Evolutionary conservation across 2,113 vertebrate genomes (phyloP).

Genomic region (Cyanoderma ruficeps): DNA sequence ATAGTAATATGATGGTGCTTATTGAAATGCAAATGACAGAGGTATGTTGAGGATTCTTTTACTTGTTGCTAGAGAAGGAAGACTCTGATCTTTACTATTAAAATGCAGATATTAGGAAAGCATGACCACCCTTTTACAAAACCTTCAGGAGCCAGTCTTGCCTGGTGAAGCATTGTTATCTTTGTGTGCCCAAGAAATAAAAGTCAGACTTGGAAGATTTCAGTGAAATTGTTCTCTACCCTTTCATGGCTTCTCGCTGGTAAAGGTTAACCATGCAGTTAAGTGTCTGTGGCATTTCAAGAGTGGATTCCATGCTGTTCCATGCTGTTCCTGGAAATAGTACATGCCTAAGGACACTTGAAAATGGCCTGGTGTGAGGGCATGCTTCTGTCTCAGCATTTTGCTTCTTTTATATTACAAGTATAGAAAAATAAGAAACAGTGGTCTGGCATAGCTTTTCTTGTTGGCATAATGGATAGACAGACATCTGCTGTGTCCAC

Average conservation of each 20-base stretch:
- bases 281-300: background rate
- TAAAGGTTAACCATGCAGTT: fast-evolving
- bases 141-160: background rate
- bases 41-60: background rate
- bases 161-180: background rate
- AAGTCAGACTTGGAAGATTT: background rate
- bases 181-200: background rate
- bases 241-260: background rate
- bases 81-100: background rate
- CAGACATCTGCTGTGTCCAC: background rate
- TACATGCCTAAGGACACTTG: background rate
- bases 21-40: background rate
- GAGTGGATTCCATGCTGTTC: background rate
- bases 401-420: background rate
- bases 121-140: background rate
- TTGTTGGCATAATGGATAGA: background rate
- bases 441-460: background rate
- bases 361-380: background rate
- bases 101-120: background rate
- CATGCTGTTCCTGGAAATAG: background rate
- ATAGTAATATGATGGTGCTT: background rate
- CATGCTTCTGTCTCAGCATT: background rate
- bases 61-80: background rate
- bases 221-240: background rate
- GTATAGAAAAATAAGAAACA: background rate